Evolutionary conservation across 2,888 invertebrate species (phyloP), one percentile per base, ranked within the genome.

Genomic region (Dryocosmus kuriphilus): DNA sequence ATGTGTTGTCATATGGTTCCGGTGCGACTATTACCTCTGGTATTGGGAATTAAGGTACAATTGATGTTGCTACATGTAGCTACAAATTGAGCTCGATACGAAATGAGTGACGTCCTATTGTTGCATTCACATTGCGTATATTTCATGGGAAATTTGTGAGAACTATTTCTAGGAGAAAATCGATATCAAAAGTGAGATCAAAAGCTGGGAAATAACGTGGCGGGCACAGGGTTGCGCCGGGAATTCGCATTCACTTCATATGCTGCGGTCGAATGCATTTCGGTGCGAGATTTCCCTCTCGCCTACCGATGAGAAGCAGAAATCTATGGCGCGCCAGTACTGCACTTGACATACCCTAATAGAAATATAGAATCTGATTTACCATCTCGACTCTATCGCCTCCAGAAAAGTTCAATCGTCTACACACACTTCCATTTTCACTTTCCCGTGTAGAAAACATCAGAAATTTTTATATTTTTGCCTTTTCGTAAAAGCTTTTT

Each of bases 101-200:
- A 77, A 81, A 82, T 81, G 81, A 82, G 81, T 79, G 82, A 82
- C 80, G 77, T 77, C 76, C 81, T 76, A 81, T 82, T 82, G 80
- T 79, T 78, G 77, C 77, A 65, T 79, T 77, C 77, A 57, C 76
- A 76, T 67, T 19, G 80, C 81, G 80, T 81, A 78, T 80, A 82
- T 81, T 82, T 79, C 62, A 79, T 77, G 76, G 75, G 60, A 75
- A 78, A 77, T 80, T 71, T 79, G 62, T 77, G 77, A 65, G 76
- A 38, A 79, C 80, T 80, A 80, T 82, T 81, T 81, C 79, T 79
- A 79, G 77, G 46, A 73, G 79, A 75, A 77, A 81, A 79, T 82
- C 80, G 76, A 81, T 79, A 77, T 61, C 65, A 71, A 51, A 30
- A n/a, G 51, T 27, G 51, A 51, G 71, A 71, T 71, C 71, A 71